Evolutionary conservation across 2,113 vertebrate species (phyloP), one percentile per base, ranked within the genome.

Genomic region (Prionailurus viverrinus): DNA sequence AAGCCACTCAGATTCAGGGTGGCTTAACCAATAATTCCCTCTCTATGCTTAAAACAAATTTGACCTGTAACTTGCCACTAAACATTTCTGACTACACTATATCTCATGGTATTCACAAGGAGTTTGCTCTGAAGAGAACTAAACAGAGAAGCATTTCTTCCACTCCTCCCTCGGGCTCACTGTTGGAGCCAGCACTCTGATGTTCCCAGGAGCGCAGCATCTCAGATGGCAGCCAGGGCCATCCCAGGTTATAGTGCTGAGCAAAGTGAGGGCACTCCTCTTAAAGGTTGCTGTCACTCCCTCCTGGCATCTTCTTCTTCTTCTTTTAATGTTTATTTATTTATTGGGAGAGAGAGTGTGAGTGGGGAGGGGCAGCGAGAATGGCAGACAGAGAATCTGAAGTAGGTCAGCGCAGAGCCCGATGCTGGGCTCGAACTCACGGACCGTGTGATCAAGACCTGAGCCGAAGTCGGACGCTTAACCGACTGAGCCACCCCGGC

Each of bases 181-280:
- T 33, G 41, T 36, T 90, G 29, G 2, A 85, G 36, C n/a, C 19
- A 9, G 18, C 19, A 8, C 61, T 31, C 39, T 33, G 58, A 48
- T 2, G 25, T 23, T 55, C 27, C 33, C 63, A 55, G 39, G 14
- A 80, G 11, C 1, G 0, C 21, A 48, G 13, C 13, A 78, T 18
- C 4, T 11, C n/a, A 7, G 8, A 63, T 0, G 16, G 29, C 58
- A 85, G 27, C 55, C 81, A 55, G 66, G 78, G 33, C 71, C 87
- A 81, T 10, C 51, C 12, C 1, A 2, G 12, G 18, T 33, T 61
- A n/a, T 36, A 13, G 18, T 25, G 23, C 39, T 36, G 74, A 81
- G 9, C 39, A 55, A 48, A 18, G 48, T 3, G 0, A 3, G 19
- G 1, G 6, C 4, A 12, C 25, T 29, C 23, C 8, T 58, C 36